Conservation (phyloP, 92 coral and sea anemone species). For the Anthopleura xanthogrammica region DNA sequence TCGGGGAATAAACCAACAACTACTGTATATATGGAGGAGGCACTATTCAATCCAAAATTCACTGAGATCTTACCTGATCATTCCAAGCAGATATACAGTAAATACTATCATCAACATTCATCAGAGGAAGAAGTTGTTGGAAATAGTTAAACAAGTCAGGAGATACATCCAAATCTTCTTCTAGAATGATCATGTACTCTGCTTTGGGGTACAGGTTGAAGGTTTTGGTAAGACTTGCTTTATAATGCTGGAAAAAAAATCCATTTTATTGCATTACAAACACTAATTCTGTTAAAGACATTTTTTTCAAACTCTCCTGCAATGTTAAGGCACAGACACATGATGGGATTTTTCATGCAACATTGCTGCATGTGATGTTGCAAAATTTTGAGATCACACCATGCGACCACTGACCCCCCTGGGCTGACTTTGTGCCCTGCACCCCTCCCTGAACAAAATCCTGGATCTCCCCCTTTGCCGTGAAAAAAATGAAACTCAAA, state of each 20-base stretch:
- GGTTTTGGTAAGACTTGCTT: slow-evolving; percentile 91
- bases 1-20: too few relatives aligned
- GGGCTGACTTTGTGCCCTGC: too few relatives aligned
- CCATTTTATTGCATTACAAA: neutral
- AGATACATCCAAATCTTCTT: slow-evolving; percentile 93
- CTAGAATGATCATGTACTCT: slow-evolving; percentile 79
- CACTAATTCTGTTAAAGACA: too few relatives aligned
- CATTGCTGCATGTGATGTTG: too few relatives aligned
- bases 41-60: too few relatives aligned
- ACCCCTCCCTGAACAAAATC: too few relatives aligned
- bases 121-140: slow-evolving; percentile 79
- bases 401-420: too few relatives aligned
- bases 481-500: neutral
- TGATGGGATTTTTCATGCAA: too few relatives aligned
- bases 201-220: slow-evolving; percentile 93
- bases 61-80: slow-evolving; percentile 69
- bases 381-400: too few relatives aligned
- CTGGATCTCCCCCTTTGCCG: neutral
- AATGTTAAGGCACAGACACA: too few relatives aligned
- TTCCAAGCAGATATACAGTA: slow-evolving; percentile 99
- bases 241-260: slow-evolving; percentile 76
- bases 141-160: slow-evolving; percentile 91
- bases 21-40: too few relatives aligned
- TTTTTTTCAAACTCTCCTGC: too few relatives aligned
- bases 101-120: slow-evolving; percentile 84